phyloP scores from a whole-genome alignment of 2,888 invertebrate species.

The Drosophila formosana region DNA sequence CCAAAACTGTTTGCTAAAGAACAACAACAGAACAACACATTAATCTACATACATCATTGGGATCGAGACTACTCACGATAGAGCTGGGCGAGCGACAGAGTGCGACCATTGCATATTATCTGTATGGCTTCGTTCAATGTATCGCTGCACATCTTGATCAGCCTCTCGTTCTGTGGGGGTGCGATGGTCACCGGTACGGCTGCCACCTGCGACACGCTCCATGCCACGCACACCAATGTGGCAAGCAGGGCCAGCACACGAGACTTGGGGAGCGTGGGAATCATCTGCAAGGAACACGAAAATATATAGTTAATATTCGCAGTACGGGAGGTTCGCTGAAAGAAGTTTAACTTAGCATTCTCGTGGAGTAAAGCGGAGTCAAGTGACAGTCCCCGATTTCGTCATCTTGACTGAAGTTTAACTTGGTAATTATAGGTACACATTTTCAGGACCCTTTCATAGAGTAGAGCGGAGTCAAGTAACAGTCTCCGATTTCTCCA shows the following conservation, averaged over 20 bases:
- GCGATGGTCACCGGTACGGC: slow-evolving; percentile 38
- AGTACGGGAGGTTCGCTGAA: too few relatives aligned
- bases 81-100: slow-evolving; percentile 68
- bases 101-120: slow-evolving; percentile 76
- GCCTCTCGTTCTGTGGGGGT: slow-evolving; percentile 45
- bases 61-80: slow-evolving; percentile 76
- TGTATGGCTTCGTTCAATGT: slow-evolving; percentile 77
- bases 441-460: too few relatives aligned
- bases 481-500: too few relatives aligned
- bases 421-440: too few relatives aligned
- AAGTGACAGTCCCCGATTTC: too few relatives aligned
- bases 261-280: slow-evolving; percentile 48
- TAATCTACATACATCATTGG: neutral
- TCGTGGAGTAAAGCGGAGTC: too few relatives aligned
- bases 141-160: slow-evolving; percentile 79
- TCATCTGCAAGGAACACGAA: slow-evolving; percentile 65
- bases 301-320: too few relatives aligned
- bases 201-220: slow-evolving; percentile 43
- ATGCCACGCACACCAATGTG: slow-evolving; percentile 52
- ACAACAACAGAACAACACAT: neutral
- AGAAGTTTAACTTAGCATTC: too few relatives aligned
- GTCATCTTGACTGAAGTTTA: too few relatives aligned
- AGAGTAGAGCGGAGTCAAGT: too few relatives aligned
- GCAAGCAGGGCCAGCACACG: slow-evolving; percentile 52
- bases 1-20: slow-evolving; percentile 54